phyloP scores from a whole-genome alignment of 2,113 vertebrate genomes.

The Shinisaurus crocodilurus region DNA sequence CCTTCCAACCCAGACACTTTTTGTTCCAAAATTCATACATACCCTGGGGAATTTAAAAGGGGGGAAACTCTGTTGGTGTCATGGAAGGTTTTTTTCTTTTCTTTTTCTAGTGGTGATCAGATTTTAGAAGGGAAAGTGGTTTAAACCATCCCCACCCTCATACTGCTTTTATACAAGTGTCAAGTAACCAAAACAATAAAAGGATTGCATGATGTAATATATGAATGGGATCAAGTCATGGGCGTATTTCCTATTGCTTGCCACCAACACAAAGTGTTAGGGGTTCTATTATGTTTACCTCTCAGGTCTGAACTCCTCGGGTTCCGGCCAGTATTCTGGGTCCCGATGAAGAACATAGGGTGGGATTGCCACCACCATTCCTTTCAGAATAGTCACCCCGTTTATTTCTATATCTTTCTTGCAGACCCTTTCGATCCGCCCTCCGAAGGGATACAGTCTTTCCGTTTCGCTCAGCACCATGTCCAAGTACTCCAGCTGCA shows the following conservation, averaged over 20 bases:
- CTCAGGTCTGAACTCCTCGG: constrained; percentile 86
- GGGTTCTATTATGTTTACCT: constrained; percentile 73
- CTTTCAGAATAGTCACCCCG: constrained; percentile 83
- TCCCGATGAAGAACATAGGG: constrained; percentile 68
- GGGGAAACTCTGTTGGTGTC: too few species aligned
- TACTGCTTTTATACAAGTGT: not conserved
- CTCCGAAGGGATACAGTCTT: constrained; percentile 76
- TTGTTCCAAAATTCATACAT: too few species aligned
- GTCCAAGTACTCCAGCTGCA: constrained; percentile 87
- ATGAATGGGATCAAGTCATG: too few species aligned
- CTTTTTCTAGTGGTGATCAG: too few species aligned
- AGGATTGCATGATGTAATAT: too few species aligned
- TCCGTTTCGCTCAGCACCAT: constrained; percentile 80
- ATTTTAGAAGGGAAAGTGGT: too few species aligned
- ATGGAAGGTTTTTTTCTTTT: too few species aligned
- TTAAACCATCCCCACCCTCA: too few species aligned
- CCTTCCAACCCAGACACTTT: too few species aligned
- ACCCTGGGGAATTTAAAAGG: too few species aligned
- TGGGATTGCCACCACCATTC: constrained; percentile 72
- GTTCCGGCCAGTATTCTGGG: constrained; percentile 80
- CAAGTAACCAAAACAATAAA: too few species aligned
- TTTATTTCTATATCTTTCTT: constrained; percentile 82
- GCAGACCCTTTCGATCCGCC: constrained; percentile 81
- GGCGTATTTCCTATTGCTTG: not conserved
- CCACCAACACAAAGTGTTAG: too few species aligned